Evolutionary conservation across 2,113 vertebrate genomes (phyloP).

Genomic region (Brachyhypopomus occidentalis): DNA sequence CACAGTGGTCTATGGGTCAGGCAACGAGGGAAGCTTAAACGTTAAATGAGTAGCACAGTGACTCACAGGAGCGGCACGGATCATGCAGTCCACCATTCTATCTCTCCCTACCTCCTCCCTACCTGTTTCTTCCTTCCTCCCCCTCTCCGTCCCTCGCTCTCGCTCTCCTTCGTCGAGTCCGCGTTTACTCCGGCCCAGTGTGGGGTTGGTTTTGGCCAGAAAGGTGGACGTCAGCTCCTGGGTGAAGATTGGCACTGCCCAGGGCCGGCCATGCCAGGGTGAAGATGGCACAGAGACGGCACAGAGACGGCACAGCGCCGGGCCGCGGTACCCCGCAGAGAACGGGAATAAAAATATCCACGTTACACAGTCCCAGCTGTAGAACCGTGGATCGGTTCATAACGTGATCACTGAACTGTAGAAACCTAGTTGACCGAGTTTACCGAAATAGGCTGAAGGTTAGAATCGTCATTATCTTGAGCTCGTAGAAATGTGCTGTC

Average conservation of each 20-base stretch:
- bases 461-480: no score
- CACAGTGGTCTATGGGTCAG: no score
- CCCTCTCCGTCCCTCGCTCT: neutral
- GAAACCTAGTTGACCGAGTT: no score
- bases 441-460: no score
- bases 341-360: conserved; percentile 23
- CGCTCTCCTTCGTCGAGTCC: conserved; percentile 15
- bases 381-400: neutral
- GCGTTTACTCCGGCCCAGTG: conserved; percentile 50
- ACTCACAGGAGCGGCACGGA: no score
- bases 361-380: neutral
- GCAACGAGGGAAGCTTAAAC: no score
- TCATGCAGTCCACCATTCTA: neutral
- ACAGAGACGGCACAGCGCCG: neutral
- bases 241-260: conserved; percentile 2
- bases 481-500: no score
- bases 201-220: conserved; percentile 65
- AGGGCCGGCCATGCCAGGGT: conserved; percentile 9
- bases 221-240: conserved; percentile 17
- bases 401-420: no score
- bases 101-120: neutral
- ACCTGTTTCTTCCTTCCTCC: neutral
- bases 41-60: no score
- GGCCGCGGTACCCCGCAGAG: conserved; percentile 2
- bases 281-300: neutral